phyloP scores from a whole-genome alignment of 1,140 invertebrate genomes.

The Myzus persicae region DNA sequence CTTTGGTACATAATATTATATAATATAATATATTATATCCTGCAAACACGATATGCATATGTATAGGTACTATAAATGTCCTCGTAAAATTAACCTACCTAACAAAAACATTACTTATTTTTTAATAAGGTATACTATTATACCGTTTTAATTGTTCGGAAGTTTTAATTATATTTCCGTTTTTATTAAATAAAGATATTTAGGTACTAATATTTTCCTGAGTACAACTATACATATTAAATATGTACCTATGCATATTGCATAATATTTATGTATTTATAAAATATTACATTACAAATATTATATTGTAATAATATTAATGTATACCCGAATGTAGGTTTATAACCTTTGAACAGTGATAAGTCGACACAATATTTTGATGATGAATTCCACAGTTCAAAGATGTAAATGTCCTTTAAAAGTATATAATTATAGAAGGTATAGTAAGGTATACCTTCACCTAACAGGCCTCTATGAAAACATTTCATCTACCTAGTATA shows the following conservation, averaged over 20 bases:
- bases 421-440: too few species aligned
- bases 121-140: not conserved
- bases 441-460: not conserved
- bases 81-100: not conserved
- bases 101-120: not conserved
- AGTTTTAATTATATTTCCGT: not conserved
- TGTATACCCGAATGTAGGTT: not conserved
- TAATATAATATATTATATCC: not conserved
- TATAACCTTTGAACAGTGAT: slow-evolving; percentile 17
- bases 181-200: not conserved
- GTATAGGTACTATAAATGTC: not conserved
- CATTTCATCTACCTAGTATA: not conserved
- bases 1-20: not conserved
- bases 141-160: not conserved
- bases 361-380: not conserved
- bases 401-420: not conserved
- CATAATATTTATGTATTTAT: not conserved
- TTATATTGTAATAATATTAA: not conserved
- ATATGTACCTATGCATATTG: too few species aligned
- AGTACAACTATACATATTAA: not conserved
- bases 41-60: not conserved
- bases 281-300: not conserved
- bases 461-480: slow-evolving; percentile 27
- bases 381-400: slow-evolving; percentile 35
- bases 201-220: not conserved